Evolutionary conservation across 2,113 vertebrate genomes (phyloP).

Genomic region (Ascaphus truei): DNA sequence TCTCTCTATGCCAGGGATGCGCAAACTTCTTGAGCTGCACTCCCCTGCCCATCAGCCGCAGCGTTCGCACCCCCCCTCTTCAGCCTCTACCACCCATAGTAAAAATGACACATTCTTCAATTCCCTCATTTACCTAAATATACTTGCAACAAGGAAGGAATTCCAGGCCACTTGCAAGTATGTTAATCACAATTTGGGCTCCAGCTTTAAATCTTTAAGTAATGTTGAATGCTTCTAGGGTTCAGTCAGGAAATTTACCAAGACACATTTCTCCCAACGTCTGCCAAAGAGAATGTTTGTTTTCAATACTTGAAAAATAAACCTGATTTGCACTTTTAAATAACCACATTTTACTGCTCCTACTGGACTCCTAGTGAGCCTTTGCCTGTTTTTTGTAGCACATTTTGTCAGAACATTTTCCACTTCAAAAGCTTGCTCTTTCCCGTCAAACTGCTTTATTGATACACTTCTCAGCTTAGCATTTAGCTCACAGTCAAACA

Average conservation of each 20-base stretch:
- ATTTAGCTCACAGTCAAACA: conserved; percentile 34
- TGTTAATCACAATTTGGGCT: conserved; percentile 61
- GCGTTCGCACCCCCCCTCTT: background rate
- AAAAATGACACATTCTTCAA: conserved; percentile 51
- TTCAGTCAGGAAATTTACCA: conserved; percentile 65
- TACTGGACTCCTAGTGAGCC: conserved; percentile 41
- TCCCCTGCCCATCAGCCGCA: too few relatives aligned
- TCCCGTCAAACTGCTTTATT: conserved; percentile 31
- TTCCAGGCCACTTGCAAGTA: conserved; percentile 57
- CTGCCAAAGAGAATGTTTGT: conserved; percentile 68
- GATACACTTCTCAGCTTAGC: conserved; percentile 8
- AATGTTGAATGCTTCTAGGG: conserved; percentile 57
- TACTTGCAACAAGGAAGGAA: conserved; percentile 50
- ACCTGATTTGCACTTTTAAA: conserved; percentile 67
- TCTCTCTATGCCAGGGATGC: too few relatives aligned
- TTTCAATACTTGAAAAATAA: conserved; percentile 71
- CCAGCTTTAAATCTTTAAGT: conserved; percentile 63
- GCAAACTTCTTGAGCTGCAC: too few relatives aligned
- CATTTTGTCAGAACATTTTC: conserved; percentile 41
- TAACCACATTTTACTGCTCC: conserved; percentile 56
- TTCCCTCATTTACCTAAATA: conserved; percentile 51
- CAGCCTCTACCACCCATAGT: background rate
- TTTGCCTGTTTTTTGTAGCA: conserved; percentile 33
- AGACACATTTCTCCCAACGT: conserved; percentile 62
- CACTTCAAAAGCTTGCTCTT: conserved; percentile 38